phyloP scores from a whole-genome alignment of 2,888 invertebrate species.

The Epistrophe eligans region DNA sequence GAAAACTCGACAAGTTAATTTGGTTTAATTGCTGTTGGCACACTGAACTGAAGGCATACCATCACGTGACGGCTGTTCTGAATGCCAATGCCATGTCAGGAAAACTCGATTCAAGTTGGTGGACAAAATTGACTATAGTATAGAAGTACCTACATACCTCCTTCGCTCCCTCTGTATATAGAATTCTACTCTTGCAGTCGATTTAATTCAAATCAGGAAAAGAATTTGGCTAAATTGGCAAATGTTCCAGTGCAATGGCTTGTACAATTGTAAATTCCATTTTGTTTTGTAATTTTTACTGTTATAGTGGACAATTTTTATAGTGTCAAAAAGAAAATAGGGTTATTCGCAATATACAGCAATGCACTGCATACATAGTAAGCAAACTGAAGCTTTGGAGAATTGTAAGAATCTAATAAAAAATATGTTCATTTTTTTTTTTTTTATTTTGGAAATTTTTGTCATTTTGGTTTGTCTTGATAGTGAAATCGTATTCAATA shows the following conservation, averaged over 20 bases:
- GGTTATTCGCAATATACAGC: conserved; percentile 5
- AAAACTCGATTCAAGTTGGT: conserved; percentile 1
- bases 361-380: neutral
- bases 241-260: conserved; percentile 69
- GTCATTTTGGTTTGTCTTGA: neutral
- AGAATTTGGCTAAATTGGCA: conserved; percentile 70
- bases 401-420: neutral
- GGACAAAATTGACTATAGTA: conserved; percentile 14
- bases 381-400: neutral
- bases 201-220: conserved; percentile 74
- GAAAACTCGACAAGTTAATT: conserved; percentile 74
- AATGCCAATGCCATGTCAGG: neutral
- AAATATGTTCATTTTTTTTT: neutral
- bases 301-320: conserved; percentile 34
- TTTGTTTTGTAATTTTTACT: conserved; percentile 65
- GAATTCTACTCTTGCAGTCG: conserved; percentile 61
- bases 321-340: conserved; percentile 34
- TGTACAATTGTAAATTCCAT: conserved; percentile 64
- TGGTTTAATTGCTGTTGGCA: conserved; percentile 75
- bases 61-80: conserved; percentile 28
- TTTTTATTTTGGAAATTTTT: neutral
- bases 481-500: neutral
- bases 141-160: neutral
- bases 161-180: neutral
- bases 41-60: conserved; percentile 56